Evolutionary conservation across 1,140 invertebrate species (phyloP), one percentile per base, ranked within the genome.

Genomic region (Thaumatotibia leucotreta): DNA sequence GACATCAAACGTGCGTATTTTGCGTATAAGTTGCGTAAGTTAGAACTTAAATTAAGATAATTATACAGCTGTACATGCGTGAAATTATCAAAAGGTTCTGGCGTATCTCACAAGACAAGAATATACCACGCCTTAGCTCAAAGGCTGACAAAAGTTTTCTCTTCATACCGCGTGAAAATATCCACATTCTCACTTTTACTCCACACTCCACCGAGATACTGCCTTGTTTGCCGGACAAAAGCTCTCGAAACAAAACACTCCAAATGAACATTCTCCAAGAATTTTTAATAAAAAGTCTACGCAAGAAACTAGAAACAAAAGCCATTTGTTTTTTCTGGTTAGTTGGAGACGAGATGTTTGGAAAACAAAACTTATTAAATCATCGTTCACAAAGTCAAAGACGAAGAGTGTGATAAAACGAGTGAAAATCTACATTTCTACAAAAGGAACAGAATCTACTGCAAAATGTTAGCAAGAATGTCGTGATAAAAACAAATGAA

Each of bases 201-300:
- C 11, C 9, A 24, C 23, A 58, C 29, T 58, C 52, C 24, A 5
- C 10, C 52, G 14, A 58, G 52, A 58, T 14, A 58, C 22, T 9
- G 52, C 24, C 52, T 27, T 58, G 52, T 58, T 58, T 58, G 27
- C 29, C n/a, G 24, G 1, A 58, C 52, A 58, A 58, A 58, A 24
- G 52, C 52, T 27, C 52, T 58, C 29, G 52, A 27, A 58, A 58
- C 52, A 58, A 58, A 58, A 58, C 22, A 58, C n/a, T 27, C n/a
- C 27, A 24, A 58, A 31, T 58, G 27, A 58, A 20, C 24, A 58
- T 58, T 54, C 52, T 31, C 10, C 5, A 20, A 29, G 52, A 58
- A 58, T 14, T 58, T 27, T 11, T 27, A 27, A 58, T 29, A 50
- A 31, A 63, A 24, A 23, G 17, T 35, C 14, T 27, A 50, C 39